phyloP scores from a whole-genome alignment of 2,888 invertebrate genomes.

The Imbricaverruca yamaguchii region DNA sequence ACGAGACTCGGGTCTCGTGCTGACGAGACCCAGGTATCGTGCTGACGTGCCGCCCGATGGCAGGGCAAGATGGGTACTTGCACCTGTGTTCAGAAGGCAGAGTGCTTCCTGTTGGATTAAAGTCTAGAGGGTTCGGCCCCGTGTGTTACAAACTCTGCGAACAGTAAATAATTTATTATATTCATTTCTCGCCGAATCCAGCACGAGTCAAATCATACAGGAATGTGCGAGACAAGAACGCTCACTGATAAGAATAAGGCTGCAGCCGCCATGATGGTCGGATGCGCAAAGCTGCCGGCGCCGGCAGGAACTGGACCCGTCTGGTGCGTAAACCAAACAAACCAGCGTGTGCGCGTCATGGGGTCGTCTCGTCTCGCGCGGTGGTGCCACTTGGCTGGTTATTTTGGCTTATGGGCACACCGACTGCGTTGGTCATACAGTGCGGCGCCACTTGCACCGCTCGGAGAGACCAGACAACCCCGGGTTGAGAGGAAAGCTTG shows the following conservation, averaged over 20 bases:
- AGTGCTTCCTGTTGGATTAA: too few species aligned
- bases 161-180: neutral
- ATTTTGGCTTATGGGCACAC: too few species aligned
- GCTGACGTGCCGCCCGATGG: too few species aligned
- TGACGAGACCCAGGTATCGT: too few species aligned
- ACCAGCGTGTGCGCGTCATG: neutral
- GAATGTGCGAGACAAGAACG: constrained; percentile 6
- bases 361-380: neutral
- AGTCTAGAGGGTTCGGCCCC: too few species aligned
- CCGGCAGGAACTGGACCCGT: neutral
- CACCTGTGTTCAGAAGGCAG: too few species aligned
- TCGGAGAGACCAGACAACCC: neutral
- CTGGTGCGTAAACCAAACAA: neutral
- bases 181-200: neutral
- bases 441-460: neutral
- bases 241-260: too few species aligned
- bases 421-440: neutral
- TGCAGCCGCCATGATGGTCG: neutral
- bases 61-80: too few species aligned
- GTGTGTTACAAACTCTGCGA: neutral
- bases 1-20: too few species aligned
- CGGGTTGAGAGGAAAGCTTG: neutral
- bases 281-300: neutral
- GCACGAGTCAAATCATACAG: constrained; percentile 12
- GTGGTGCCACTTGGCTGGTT: neutral